These are phyloP conservation scores for Drosophila repleta DNA, from an alignment of 1,140 invertebrate genomes.

Conservation along the genomic window DNA sequence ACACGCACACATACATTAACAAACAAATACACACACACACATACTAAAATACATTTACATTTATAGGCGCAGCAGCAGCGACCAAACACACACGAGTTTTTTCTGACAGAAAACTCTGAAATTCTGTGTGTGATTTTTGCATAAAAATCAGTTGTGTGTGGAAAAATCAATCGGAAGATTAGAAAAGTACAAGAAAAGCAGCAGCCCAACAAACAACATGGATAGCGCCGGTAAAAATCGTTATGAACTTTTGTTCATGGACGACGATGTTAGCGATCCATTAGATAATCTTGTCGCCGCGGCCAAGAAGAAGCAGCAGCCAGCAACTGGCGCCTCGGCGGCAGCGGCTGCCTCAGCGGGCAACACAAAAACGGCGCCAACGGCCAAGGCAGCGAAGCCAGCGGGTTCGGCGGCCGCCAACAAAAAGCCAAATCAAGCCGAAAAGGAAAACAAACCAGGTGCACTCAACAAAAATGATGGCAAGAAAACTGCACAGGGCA, in stretches of 20 bases:
- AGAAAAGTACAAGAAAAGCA: constrained; percentile 45
- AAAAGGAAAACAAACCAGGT: constrained; percentile 92
- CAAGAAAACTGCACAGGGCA: constrained; percentile 55
- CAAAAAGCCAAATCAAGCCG: constrained; percentile 85
- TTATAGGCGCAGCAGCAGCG: constrained; percentile 41
- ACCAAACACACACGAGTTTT: constrained; percentile 49
- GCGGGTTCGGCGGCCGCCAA: constrained; percentile 32
- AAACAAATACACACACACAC: constrained; percentile 19
- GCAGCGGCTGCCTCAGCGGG: constrained; percentile 78
- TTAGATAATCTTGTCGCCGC: constrained; percentile 93
- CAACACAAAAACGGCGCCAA: constrained; percentile 85
- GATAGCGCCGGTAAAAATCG: constrained; percentile 97
- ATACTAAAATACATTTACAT: constrained; percentile 1
- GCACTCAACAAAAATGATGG: constrained; percentile 83
- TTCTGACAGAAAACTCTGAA: constrained; percentile 40
- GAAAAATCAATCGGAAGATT: constrained; percentile 69
- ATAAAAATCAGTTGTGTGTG: constrained; percentile 44
- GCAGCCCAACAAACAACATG: constrained; percentile 86
- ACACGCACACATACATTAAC: constrained; percentile 8
- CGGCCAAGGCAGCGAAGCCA: constrained; percentile 55
- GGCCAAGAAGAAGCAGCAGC: constrained; percentile 89
- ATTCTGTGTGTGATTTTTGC: constrained; percentile 46
- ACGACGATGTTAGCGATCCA: constrained; percentile 94
- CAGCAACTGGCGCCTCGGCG: constrained; percentile 28
- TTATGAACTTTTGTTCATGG: constrained; percentile 94